Conservation (phyloP, 2,888 invertebrate genomes). For the Elmis aenea region DNA sequence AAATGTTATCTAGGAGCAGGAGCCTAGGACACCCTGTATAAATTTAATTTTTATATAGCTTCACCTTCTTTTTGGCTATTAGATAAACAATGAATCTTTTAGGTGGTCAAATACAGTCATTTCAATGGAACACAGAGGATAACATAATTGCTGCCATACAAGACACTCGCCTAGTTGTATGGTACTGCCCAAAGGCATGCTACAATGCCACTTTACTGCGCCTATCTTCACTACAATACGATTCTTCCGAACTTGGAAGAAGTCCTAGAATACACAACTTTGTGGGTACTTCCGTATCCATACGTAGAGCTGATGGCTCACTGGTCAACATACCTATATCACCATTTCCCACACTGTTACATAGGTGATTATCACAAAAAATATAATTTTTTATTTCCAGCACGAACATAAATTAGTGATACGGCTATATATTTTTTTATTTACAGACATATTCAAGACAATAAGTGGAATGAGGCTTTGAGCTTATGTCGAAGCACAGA, state of each 20-base stretch:
- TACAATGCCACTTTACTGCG: slow-evolving; percentile 67
- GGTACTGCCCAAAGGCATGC: slow-evolving; percentile 75
- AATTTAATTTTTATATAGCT: too few species aligned
- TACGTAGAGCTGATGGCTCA: slow-evolving; percentile 87
- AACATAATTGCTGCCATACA: slow-evolving; percentile 76
- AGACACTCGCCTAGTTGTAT: slow-evolving; percentile 72
- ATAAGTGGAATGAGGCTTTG: slow-evolving; percentile 60
- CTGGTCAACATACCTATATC: slow-evolving; percentile 68
- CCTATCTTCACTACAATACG: slow-evolving; percentile 53
- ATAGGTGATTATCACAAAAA: slow-evolving; percentile 42
- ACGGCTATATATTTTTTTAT: too few species aligned
- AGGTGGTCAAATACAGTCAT: slow-evolving; percentile 55
- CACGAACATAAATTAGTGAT: too few species aligned
- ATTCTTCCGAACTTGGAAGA: slow-evolving; percentile 73
- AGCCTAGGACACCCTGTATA: too few species aligned
- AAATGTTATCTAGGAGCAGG: too few species aligned
- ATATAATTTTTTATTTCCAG: slow-evolving; percentile 37
- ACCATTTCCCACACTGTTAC: slow-evolving; percentile 60
- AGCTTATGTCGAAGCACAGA: slow-evolving; percentile 42
- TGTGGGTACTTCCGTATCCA: slow-evolving; percentile 76
- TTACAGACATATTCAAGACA: slow-evolving; percentile 60
- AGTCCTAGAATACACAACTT: slow-evolving; percentile 78
- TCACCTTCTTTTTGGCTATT: too few species aligned
- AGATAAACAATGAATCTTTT: too few species aligned
- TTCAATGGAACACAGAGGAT: slow-evolving; percentile 69